These are phyloP conservation scores for Akabosia matsudoensis DNA, from an alignment of 1,140 invertebrate genomes.

Conservation along the genomic window DNA sequence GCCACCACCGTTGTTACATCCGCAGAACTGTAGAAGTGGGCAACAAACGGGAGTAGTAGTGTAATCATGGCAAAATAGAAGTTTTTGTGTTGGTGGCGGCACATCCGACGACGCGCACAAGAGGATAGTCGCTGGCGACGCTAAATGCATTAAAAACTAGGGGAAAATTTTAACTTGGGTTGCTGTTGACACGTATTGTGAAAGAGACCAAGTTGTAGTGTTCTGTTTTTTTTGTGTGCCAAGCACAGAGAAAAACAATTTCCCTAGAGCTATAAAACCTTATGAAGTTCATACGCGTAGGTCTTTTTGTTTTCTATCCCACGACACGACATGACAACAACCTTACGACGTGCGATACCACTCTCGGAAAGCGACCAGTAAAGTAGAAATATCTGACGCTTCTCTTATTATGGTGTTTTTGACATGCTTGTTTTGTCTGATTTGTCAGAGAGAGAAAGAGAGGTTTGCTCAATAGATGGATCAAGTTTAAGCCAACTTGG, in stretches of 20 bases:
- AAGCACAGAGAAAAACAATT: conserved; percentile 8
- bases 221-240: neutral
- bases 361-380: too few relatives aligned
- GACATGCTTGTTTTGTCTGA: conserved; percentile 4
- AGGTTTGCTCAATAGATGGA: too few relatives aligned
- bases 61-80: neutral
- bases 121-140: neutral
- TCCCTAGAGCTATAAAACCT: neutral
- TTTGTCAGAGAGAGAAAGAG: neutral
- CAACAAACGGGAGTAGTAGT: neutral
- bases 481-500: neutral
- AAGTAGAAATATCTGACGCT: too few relatives aligned
- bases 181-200: neutral
- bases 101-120: neutral
- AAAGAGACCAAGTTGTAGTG: neutral
- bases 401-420: conserved; percentile 7
- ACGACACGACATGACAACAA: neutral
- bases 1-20: neutral
- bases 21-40: neutral
- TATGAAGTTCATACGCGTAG: neutral
- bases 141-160: neutral
- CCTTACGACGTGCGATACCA: neutral
- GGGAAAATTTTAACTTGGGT: too few relatives aligned
- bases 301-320: neutral
- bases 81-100: too few relatives aligned